Conservation (phyloP, 2,113 vertebrate genomes). For the Zapornia atra region DNA sequence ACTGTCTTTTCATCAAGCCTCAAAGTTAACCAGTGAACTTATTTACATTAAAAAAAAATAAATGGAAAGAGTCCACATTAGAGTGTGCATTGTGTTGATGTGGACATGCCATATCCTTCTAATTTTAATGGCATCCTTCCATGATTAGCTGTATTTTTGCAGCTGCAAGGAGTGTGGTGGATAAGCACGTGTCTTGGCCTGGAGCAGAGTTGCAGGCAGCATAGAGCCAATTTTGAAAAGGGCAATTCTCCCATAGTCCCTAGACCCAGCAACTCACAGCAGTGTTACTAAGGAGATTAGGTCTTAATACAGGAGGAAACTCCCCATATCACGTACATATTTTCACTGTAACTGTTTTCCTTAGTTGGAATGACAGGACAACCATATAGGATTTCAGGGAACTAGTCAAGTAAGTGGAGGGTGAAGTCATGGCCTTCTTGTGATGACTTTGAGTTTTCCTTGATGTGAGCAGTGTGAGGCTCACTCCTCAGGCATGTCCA, state of each 20-base stretch:
- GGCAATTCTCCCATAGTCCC: not conserved
- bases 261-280: not conserved
- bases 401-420: not conserved
- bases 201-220: not conserved
- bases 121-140: not conserved
- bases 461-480: not conserved
- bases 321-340: not conserved
- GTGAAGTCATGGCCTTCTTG: not conserved
- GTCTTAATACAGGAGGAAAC: not conserved
- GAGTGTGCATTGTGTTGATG: not conserved
- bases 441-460: not conserved
- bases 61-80: not conserved
- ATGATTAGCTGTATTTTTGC: not conserved
- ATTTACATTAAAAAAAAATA: not conserved
- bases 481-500: not conserved
- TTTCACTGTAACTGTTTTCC: not conserved
- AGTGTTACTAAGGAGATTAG: not conserved
- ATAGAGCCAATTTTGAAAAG: not conserved
- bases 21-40: not conserved
- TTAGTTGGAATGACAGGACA: not conserved
- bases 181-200: not conserved
- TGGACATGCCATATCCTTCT: not conserved
- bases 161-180: not conserved
- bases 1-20: not conserved
- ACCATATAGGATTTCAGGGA: not conserved